Percentiles rank a stretch among this genome's conserved stretches.
phyloP scores from a whole-genome alignment of 1,140 invertebrate species.

The Drosophila paulistorum region DNA sequence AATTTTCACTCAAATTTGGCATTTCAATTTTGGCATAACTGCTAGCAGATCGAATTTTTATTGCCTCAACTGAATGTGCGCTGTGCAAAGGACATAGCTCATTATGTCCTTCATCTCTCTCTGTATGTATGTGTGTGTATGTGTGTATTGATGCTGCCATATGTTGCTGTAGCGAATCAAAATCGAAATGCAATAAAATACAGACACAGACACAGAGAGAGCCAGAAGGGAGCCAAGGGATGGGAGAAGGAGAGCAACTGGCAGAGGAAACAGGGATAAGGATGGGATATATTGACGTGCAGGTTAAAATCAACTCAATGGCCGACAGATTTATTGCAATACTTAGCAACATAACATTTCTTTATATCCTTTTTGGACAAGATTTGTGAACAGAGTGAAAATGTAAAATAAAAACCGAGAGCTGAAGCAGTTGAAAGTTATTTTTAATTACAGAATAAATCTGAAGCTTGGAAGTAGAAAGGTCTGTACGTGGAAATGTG shows the following conservation, averaged over 20 bases:
- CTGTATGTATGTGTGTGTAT: too few relatives aligned
- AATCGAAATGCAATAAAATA: conserved; percentile 74
- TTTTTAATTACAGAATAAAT: too few relatives aligned
- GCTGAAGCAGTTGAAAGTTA: too few relatives aligned
- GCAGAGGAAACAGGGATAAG: not conserved
- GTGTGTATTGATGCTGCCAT: conserved; percentile 30
- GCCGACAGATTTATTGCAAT: conserved; percentile 33
- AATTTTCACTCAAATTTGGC: conserved; percentile 51
- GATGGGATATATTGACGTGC: conserved; percentile 33
- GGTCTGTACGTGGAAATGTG: too few relatives aligned
- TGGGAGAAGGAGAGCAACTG: not conserved
- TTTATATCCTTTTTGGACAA: not conserved
- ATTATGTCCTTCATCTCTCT: conserved; percentile 40
- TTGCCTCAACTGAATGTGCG: conserved; percentile 25
- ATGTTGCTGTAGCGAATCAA: conserved; percentile 56
- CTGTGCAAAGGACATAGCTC: conserved; percentile 27
- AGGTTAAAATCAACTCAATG: conserved; percentile 25
- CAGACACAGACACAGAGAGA: conserved; percentile 16
- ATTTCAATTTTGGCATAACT: conserved; percentile 36
- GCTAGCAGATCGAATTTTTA: conserved; percentile 52
- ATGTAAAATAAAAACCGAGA: not conserved
- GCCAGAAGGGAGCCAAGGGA: not conserved
- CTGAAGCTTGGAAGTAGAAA: too few relatives aligned
- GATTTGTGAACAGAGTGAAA: not conserved
- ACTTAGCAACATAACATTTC: not conserved